These are phyloP conservation scores for Elaphurus davidianus DNA, from an alignment of 2,113 vertebrate species.

Conservation along the genomic window DNA sequence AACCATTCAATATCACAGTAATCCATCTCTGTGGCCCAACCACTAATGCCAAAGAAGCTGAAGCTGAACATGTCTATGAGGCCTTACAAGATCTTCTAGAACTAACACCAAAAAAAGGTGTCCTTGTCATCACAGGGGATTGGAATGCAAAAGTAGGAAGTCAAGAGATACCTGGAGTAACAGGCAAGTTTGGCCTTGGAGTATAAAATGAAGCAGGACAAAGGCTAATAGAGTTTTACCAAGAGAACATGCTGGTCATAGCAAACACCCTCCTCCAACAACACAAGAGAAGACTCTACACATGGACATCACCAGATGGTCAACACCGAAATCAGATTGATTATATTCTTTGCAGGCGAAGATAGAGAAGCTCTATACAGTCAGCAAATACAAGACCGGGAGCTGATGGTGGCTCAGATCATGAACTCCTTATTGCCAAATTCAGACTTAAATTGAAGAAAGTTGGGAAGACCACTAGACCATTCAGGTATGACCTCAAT, in stretches of 20 bases:
- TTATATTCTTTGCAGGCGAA: neutral
- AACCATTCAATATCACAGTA: neutral
- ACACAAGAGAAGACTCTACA: neutral
- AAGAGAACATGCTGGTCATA: neutral
- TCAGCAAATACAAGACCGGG: neutral
- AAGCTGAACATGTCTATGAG: neutral
- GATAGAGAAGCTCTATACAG: neutral
- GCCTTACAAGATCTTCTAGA: neutral
- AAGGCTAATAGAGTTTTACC: neutral
- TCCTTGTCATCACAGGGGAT: neutral
- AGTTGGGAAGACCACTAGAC: neutral
- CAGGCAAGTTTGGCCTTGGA: neutral
- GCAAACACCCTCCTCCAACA: neutral
- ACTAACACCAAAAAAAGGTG: neutral
- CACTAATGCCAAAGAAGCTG: neutral
- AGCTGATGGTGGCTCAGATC: neutral
- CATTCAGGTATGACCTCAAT: neutral
- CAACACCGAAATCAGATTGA: neutral
- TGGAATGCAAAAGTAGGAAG: neutral
- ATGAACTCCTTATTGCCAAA: neutral
- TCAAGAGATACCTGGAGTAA: neutral
- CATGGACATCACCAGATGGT: neutral
- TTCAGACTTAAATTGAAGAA: neutral
- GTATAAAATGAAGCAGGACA: neutral
- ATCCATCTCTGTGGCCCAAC: neutral